Base-by-base conservation (phyloP, 2,797 vertebrate species). In the Dendrocincla tyrannina region DNA sequence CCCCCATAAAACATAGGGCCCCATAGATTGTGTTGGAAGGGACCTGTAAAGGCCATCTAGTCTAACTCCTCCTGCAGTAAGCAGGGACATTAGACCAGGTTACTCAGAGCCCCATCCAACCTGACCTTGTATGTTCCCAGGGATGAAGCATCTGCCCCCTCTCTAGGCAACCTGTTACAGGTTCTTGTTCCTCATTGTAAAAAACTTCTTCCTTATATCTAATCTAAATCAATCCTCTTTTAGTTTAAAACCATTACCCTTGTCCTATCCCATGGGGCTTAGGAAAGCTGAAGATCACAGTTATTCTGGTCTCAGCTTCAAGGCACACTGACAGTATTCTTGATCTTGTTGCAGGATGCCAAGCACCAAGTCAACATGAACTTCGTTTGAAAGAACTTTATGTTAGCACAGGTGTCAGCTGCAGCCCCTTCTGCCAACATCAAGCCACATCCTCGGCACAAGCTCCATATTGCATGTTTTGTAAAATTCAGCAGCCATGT, bases 401-500 rank as follows among this genome's bases (percentile, higher is more conserved):
- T 11, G 6, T 35, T 46, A 55, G 35, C 18, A 42, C 24, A 35
- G 16, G 20, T 42, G 30, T 27, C 66, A 81, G 28, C 69, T 77
- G 47, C 42, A 63, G 22, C 25, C 11, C 32, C 15, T 69, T 88
- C 52, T 8, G 1, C 17, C 39, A 74, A 14, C 39, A 66, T 9
- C 73, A 72, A 75, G 18, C 17, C 53, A 53, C 52, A 13, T 50
- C 23, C 22, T 76, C 67, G 66, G 39, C 44, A 39, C 41, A 41
- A 23, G 63, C 17, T 56, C 25, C 28, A 7, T 25, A 19, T 8
- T 0, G 0, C 10, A 18, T 9, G 13, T 4, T 74, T 35, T 49
- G 49, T 49, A 81, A 53, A 42, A 68, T 37, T 10, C 46, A 32
- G 39, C 5, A 37, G 35, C 37, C 11, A 3, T 5, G 8, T 47